These are phyloP conservation scores for Samia ricini DNA, from an alignment of 1,140 invertebrate species.

Conservation along the genomic window DNA sequence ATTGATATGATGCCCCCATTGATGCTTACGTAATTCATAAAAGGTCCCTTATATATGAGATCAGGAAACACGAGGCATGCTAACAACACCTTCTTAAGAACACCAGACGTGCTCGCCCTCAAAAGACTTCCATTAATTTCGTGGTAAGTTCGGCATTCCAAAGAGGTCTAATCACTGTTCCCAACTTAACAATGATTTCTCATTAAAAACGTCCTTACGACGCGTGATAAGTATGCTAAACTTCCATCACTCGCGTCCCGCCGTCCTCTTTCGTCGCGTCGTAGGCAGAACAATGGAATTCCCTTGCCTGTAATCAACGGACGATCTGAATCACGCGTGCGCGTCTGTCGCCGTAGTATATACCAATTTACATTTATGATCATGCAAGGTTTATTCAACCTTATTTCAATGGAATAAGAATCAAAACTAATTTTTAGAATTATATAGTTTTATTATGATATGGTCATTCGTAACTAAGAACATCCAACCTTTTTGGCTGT, in stretches of 20 bases:
- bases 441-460: not conserved
- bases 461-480: conserved; percentile 3
- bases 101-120: not conserved
- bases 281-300: conserved; percentile 43
- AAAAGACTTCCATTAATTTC: not conserved
- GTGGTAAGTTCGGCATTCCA: not conserved
- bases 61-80: too few relatives aligned
- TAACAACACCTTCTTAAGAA: not conserved
- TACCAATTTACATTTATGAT: conserved; percentile 16
- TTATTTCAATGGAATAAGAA: conserved; percentile 6
- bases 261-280: conserved; percentile 44
- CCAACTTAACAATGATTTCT: conserved; percentile 4
- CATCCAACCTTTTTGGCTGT: conserved; percentile 4
- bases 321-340: conserved; percentile 34
- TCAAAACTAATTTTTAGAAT: not conserved
- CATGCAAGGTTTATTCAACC: conserved; percentile 11
- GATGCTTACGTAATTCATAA: not conserved
- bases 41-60: too few relatives aligned
- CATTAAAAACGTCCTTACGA: conserved; percentile 13
- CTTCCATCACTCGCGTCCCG: conserved; percentile 22
- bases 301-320: conserved; percentile 29
- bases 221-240: conserved; percentile 36
- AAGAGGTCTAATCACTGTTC: not conserved
- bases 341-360: conserved; percentile 15
- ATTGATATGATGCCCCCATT: too few relatives aligned